These are phyloP conservation scores for Boloria euphrosyne DNA, from an alignment of 2,888 invertebrate genomes.

Conservation along the genomic window DNA sequence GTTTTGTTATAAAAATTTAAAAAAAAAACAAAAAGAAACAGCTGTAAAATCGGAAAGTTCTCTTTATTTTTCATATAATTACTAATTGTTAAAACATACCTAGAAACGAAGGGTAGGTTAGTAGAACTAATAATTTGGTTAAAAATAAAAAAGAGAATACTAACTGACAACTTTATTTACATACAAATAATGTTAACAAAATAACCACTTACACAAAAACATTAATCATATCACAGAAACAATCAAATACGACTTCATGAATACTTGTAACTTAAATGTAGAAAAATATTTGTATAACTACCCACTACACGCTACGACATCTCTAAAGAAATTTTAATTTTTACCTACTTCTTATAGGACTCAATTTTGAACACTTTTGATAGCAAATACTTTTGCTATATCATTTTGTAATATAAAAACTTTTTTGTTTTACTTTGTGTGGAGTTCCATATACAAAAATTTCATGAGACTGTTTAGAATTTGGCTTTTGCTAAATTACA, in stretches of 20 bases:
- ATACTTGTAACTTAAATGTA: conserved; percentile 18
- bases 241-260: conserved; percentile 35
- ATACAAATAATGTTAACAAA: conserved; percentile 54
- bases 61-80: too few relatives aligned
- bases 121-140: neutral
- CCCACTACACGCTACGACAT: conserved; percentile 15
- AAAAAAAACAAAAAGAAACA: too few relatives aligned
- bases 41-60: too few relatives aligned
- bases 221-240: conserved; percentile 72
- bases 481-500: too few relatives aligned
- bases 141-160: conserved; percentile 45
- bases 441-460: too few relatives aligned
- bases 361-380: conserved; percentile 36
- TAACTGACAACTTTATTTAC: conserved; percentile 72
- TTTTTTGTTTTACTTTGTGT: too few relatives aligned
- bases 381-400: neutral
- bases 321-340: conserved; percentile 19
- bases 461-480: too few relatives aligned
- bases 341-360: conserved; percentile 24
- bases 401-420: too few relatives aligned
- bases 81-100: too few relatives aligned
- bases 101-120: neutral
- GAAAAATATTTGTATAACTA: conserved; percentile 20
- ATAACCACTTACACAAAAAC: conserved; percentile 56
- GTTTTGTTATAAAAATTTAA: too few relatives aligned